Conservation (phyloP, 2,113 vertebrate genomes). For the Camarhynchus parvulus region DNA sequence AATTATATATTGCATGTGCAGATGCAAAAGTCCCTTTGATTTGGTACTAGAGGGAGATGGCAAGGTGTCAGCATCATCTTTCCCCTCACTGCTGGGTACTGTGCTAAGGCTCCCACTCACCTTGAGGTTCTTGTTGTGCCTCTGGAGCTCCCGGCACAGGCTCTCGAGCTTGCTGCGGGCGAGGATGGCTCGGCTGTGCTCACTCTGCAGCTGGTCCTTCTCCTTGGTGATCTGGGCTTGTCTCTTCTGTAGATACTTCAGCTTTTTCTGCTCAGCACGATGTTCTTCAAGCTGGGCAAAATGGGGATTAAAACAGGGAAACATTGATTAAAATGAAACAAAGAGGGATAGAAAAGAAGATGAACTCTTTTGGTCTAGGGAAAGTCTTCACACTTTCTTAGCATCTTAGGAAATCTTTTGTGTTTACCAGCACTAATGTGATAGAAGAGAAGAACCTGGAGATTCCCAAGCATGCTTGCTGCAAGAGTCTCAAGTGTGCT, state of each 20-base stretch:
- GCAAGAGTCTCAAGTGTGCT: not conserved
- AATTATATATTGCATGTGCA: not conserved
- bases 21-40: not conserved
- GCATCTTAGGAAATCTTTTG: not conserved
- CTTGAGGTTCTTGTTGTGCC: slow-evolving; percentile 88
- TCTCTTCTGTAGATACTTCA: slow-evolving; percentile 83
- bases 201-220: slow-evolving; percentile 87
- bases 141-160: slow-evolving; percentile 90
- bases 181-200: slow-evolving; percentile 81
- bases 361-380: not conserved
- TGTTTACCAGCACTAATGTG: not conserved
- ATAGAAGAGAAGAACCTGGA: not conserved
- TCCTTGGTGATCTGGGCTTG: slow-evolving; percentile 81
- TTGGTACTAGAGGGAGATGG: not conserved
- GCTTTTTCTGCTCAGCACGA: slow-evolving; percentile 79
- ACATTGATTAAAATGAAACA: not conserved
- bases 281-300: slow-evolving; percentile 78
- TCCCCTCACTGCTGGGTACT: not conserved
- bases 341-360: not conserved
- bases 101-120: slow-evolving; percentile 62
- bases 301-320: not conserved
- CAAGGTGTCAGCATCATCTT: not conserved
- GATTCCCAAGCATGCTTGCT: not conserved
- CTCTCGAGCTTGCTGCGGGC: slow-evolving; percentile 90
- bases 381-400: not conserved